Base-by-base conservation (phyloP, 1,140 invertebrate species). In the Drosophila serrata region DNA sequence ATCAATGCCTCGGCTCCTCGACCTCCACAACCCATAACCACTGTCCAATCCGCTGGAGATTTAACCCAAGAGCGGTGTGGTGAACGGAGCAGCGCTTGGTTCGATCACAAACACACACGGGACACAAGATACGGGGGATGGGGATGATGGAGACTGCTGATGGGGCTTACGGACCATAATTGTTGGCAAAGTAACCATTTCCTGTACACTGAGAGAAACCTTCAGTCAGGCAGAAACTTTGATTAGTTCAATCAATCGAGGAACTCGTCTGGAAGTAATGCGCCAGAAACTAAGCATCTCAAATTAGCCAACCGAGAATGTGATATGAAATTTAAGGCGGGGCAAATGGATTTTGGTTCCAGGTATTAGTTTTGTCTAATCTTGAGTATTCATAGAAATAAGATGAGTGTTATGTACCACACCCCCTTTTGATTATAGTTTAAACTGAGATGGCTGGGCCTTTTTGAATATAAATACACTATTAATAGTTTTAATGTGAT, bases 161-260 rank as follows among this genome's bases (percentile, higher is more conserved):
- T 51, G 42, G 13, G 33, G 62, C 55, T 59, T 29, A 79, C 53
- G 60, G 51, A 42, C 45, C 67, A 88, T 80, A 87, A 73, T 88
- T 79, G 82, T 78, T 73, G 73, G 68, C 70, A 78, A 85, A 85
- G 76, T 86, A 74, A 74, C 80, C 82, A 81, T 85, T 78, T 85
- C 63, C 78, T 75, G 60, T 53, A 49, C 82, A 86, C 82, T 75
- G 78, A 15, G 39, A 62, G 55, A 86, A 74, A 79, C 35, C 46
- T 53, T 12, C 48, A 51, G 42, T 65, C 43, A 65, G 33, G 53
- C 73, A 75, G 68, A 72, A 72, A 49, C 65, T 59, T 72, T 72
- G 65, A 72, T 72, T 72, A 59, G 65, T 72, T 72, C 68, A 72
- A 72, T 72, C 68, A 72, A 72, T 72, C 31, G 68, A 22, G 12